These are phyloP conservation scores for Trachelus troglodyta DNA, from an alignment of 2,888 invertebrate genomes.

Conservation along the genomic window DNA sequence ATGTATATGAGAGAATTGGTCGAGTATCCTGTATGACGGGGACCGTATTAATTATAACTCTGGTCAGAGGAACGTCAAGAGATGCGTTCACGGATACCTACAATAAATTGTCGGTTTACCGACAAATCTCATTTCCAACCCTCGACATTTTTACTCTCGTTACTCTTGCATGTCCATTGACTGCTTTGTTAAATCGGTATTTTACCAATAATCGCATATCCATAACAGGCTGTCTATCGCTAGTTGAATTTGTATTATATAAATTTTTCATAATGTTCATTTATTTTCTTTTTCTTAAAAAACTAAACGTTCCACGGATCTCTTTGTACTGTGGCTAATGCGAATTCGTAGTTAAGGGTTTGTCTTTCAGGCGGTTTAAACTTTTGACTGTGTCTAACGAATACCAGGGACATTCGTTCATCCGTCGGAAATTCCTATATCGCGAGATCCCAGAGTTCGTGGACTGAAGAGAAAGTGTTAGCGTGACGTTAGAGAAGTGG, in stretches of 20 bases:
- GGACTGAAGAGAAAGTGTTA: neutral
- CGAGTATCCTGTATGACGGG: constrained; percentile 54
- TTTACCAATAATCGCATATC: neutral
- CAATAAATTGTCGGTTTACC: constrained; percentile 67
- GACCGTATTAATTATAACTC: constrained; percentile 66
- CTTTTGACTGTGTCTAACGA: neutral
- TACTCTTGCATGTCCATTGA: constrained; percentile 12
- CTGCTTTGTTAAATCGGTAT: neutral
- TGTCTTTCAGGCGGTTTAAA: neutral
- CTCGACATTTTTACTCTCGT: constrained; percentile 56
- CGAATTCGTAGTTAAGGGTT: neutral
- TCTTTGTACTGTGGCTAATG: neutral
- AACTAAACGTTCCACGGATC: neutral
- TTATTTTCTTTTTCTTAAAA: neutral
- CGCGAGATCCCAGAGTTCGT: neutral
- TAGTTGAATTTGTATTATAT: neutral
- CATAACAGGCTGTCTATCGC: neutral
- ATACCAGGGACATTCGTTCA: constrained; percentile 50
- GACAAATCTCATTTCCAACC: constrained; percentile 65
- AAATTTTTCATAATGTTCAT: neutral
- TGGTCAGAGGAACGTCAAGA: constrained; percentile 64
- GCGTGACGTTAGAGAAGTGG: neutral
- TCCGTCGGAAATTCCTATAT: constrained; percentile 25
- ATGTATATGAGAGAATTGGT: constrained; percentile 53
- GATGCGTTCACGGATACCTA: constrained; percentile 62